Evolutionary conservation across 1,140 invertebrate genomes (phyloP), one percentile per base, ranked within the genome.

Genomic region (Orius laevigatus): DNA sequence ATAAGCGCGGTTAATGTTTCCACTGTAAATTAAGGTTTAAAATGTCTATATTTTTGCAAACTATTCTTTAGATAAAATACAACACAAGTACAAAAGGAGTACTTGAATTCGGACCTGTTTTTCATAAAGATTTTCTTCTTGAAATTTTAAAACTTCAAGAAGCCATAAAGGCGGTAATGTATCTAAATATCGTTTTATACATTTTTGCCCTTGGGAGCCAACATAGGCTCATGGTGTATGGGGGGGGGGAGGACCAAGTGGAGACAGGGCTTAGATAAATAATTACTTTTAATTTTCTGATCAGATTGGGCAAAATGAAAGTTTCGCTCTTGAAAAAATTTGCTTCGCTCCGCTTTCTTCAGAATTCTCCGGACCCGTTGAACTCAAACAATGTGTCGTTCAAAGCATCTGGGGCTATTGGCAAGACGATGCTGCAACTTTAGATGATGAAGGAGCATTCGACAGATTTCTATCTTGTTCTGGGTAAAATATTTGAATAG

Each of bases 371-470:
- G 67, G 64, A 1, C 67, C 67, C 5, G 58, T 64, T 45, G 67
- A 59, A 2, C 63, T 95, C 42, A 67, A 71, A 4, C 70, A 67
- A 5, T 98, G 94, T 65, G 75, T 79, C 3, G 72, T 97, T n/a
- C 80, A 88, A 68, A 91, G 84, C 53, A 66, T 90, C 38, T 81
- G 88, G 71, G 88, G 91, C 16, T 97, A 91, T 67, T 97, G 78
- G 63, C 76, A 89, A 62, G 79, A 89, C 59, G 67, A 75, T 60
- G 46, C 70, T 6, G 66, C 70, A 0, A 67, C 59, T 5, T 75
- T 91, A 8, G 25, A 25, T 25, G 25, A 25, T 4, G 25, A 25
- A 4, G 8, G 8, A 25, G 3, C 25, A 4, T 75, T 91, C 39
- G 64, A 81, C 45, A 59, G 66, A 1, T 64, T 60, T 14, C 39